Evolutionary conservation across 2,113 vertebrate species (phyloP), one percentile per base, ranked within the genome.

Genomic region (Ellobius talpinus): DNA sequence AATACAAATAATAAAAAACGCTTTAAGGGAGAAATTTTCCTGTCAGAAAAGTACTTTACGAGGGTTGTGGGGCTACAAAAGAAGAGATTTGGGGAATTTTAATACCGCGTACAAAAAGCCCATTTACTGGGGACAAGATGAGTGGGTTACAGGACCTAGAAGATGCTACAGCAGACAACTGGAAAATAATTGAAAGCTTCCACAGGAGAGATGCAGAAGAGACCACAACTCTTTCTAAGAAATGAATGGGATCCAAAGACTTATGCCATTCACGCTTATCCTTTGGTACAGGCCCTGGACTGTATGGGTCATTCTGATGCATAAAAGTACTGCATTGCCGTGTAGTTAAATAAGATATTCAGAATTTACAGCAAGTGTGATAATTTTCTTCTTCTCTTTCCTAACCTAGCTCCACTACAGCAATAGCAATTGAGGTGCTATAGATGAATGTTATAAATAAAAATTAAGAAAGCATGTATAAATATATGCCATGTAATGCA

Each of bases 1-100:
- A 93, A 91, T 81, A 91, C 33, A 93, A 82, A 92, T 77, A 87
- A 90, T 76, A 89, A 95, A 93, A 82, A 7, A 92, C 16, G 8
- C 72, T 91, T 70, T 42, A 63, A 88, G 42, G 42, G 50, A 92
- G 24, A 92, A 50, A 85, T 65, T 12, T 45, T 92, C 65, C 79
- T 82, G 23, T 82, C 63, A 89, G 17, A 90, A 93, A 94, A 24
- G 47, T 73, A 95, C 23, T 94, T 96, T 55, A 52, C 70, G 33
- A 78, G 39, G 42, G 11, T 61, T 68, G 58, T 45, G 0, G 26
- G 42, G 6, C 42, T 96, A 84, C 6, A 63, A 29, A 16, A 79
- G 31, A 95, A 70, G 36, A 70, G 42, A 93, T 85, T n/a, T 85
- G 5, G 87, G 65, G 31, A 86, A 81, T 91, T 77, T 87, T 45